These are phyloP conservation scores for Mormyrus iriodes DNA, from an alignment of 2,113 vertebrate genomes.

Conservation along the genomic window DNA sequence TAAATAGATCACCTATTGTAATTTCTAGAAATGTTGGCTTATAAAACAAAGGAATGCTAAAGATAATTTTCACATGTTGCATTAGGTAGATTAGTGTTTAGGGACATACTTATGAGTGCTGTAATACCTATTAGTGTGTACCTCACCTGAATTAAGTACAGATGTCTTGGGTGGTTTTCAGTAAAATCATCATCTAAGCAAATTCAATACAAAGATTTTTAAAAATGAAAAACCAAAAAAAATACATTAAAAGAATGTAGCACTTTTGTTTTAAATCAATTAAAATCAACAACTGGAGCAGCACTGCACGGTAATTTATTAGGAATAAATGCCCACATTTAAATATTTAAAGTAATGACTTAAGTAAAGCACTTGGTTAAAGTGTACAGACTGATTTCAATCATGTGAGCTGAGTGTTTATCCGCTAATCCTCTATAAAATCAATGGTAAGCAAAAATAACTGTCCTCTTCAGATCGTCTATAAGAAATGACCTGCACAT, in stretches of 20 bases:
- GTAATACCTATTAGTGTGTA: not conserved
- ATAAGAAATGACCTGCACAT: not conserved
- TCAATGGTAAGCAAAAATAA: not conserved
- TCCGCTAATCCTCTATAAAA: not conserved
- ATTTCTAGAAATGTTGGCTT: not conserved
- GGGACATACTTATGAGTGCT: not conserved
- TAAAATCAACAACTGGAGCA: not conserved
- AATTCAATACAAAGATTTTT: not conserved
- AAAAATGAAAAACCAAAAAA: not conserved
- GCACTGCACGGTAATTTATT: not conserved
- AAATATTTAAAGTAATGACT: not conserved
- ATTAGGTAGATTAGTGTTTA: not conserved
- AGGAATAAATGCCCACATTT: conserved; percentile 5
- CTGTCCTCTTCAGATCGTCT: not conserved
- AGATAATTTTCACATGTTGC: not conserved
- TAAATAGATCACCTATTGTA: not conserved
- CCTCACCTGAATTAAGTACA: not conserved
- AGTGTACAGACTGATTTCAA: not conserved
- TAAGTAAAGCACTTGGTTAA: not conserved
- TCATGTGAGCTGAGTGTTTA: not conserved
- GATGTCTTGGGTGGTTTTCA: not conserved
- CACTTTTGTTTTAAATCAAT: not conserved
- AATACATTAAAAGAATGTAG: not conserved
- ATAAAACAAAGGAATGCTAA: not conserved
- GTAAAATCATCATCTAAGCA: not conserved